Evolutionary conservation across 2,888 invertebrate genomes (phyloP).

Genomic region (Erebia ligea): DNA sequence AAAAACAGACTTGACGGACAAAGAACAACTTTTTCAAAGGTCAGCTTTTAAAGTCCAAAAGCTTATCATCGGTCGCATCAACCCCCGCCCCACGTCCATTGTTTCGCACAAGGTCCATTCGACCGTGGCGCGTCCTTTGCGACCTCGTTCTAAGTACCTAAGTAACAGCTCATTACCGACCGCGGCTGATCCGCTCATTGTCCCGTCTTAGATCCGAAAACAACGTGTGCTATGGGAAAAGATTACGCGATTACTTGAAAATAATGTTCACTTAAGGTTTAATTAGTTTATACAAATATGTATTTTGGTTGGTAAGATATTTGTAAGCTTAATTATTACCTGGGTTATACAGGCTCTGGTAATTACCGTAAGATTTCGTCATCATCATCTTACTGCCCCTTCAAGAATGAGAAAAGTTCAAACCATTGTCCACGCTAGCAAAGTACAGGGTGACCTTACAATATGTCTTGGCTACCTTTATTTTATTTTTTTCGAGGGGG

Average conservation of each 20-base stretch:
- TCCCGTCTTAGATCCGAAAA: constrained; percentile 19
- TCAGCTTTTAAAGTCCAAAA: constrained; percentile 1
- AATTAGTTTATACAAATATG: constrained; percentile 1
- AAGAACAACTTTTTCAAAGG: too few relatives aligned
- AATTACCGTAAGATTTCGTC: too few relatives aligned
- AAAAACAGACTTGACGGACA: not conserved
- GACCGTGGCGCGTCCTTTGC: constrained; percentile 10
- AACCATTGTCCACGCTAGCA: too few relatives aligned
- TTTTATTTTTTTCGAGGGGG: too few relatives aligned
- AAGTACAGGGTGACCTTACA: too few relatives aligned
- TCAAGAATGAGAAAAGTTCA: too few relatives aligned
- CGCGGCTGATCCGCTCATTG: constrained; percentile 36
- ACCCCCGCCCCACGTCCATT: constrained; percentile 14
- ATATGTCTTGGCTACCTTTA: too few relatives aligned
- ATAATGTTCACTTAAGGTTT: constrained; percentile 7
- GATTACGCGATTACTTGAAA: constrained; percentile 9
- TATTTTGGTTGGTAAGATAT: too few relatives aligned
- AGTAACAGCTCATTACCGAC: constrained; percentile 37
- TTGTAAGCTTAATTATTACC: too few relatives aligned
- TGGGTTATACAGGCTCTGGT: too few relatives aligned
- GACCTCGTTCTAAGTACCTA: constrained; percentile 33
- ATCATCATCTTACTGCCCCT: too few relatives aligned
- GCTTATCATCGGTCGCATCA: constrained; percentile 11
- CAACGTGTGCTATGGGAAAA: constrained; percentile 12
- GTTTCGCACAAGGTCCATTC: constrained; percentile 16